A percentile compares a stretch with the other conserved stretches of the same genome.
These are phyloP conservation scores for Clarias pachynema DNA, from an alignment of 2,797 vertebrate species.

Conservation along the genomic window DNA sequence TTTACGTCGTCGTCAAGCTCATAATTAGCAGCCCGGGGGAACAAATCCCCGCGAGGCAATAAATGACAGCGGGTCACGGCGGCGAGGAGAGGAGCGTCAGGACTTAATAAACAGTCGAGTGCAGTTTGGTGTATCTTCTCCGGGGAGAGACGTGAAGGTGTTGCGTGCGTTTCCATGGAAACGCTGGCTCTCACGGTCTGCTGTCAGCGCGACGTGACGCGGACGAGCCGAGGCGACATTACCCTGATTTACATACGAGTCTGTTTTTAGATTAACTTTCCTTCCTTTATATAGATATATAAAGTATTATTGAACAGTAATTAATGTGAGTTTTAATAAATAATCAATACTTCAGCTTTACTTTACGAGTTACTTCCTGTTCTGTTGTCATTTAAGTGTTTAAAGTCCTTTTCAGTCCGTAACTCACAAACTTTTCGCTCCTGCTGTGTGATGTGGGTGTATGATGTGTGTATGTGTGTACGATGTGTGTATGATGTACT, in stretches of 20 bases:
- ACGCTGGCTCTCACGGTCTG: not conserved
- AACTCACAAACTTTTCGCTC: not conserved
- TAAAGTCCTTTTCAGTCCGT: not conserved
- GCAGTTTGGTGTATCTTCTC: not conserved
- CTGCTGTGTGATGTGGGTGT: slow-evolving; percentile 1
- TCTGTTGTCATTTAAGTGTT: not conserved
- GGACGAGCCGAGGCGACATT: not conserved
- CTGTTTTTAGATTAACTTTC: not conserved
- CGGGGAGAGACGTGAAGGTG: not conserved
- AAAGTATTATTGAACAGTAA: too few species aligned
- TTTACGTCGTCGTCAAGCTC: slow-evolving; percentile 7
- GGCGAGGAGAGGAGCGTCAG: not conserved
- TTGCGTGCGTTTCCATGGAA: not conserved
- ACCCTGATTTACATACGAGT: not conserved
- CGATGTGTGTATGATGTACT: slow-evolving; percentile 1
- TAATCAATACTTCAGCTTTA: too few species aligned
- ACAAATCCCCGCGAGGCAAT: not conserved
- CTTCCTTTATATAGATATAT: not conserved
- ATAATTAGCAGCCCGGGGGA: slow-evolving; percentile 10
- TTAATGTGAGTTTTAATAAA: too few species aligned
- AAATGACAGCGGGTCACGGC: not conserved
- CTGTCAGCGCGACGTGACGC: not conserved
- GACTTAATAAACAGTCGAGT: not conserved
- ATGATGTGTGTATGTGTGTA: not conserved
- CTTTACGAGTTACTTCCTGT: too few species aligned